Conservation (phyloP, 2,888 invertebrate species). For the Bombylius major region DNA sequence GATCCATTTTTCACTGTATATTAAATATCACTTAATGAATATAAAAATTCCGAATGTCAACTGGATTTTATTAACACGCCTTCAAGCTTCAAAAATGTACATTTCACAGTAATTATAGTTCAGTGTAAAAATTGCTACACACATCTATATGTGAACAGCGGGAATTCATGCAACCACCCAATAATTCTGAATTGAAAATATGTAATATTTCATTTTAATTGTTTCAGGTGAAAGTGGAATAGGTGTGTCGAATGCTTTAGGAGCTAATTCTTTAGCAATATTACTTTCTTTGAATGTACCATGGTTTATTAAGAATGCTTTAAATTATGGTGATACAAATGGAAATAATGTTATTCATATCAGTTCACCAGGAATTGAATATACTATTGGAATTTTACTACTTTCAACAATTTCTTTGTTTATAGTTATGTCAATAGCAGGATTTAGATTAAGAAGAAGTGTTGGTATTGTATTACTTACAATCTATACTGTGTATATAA, state of each 20-base stretch:
- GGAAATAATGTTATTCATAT: conserved; percentile 43
- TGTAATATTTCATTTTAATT: no score
- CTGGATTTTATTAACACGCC: no score
- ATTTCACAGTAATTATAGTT: no score
- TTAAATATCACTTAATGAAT: no score
- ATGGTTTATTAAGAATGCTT: conserved; percentile 65
- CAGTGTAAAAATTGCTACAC: no score
- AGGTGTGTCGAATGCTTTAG: conserved; percentile 76
- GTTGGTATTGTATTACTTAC: conserved; percentile 53
- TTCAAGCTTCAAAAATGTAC: no score
- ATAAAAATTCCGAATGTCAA: no score
- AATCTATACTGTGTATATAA: conserved; percentile 58
- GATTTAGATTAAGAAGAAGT: conserved; percentile 54
- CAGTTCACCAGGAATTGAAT: conserved; percentile 67
- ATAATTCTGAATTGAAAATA: no score
- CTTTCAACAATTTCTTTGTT: conserved; percentile 60
- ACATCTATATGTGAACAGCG: no score
- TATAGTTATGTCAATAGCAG: conserved; percentile 51
- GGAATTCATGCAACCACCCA: no score
- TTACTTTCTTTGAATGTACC: conserved; percentile 71
- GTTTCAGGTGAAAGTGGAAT: conserved; percentile 66
- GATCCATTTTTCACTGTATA: no score
- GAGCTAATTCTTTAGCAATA: conserved; percentile 76
- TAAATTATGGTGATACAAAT: conserved; percentile 37
- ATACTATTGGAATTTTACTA: conserved; percentile 66